Percentiles rank a stretch among this genome's conserved stretches.
These are phyloP conservation scores for Idaea dimidiata DNA, from an alignment of 2,888 invertebrate genomes.

Conservation along the genomic window DNA sequence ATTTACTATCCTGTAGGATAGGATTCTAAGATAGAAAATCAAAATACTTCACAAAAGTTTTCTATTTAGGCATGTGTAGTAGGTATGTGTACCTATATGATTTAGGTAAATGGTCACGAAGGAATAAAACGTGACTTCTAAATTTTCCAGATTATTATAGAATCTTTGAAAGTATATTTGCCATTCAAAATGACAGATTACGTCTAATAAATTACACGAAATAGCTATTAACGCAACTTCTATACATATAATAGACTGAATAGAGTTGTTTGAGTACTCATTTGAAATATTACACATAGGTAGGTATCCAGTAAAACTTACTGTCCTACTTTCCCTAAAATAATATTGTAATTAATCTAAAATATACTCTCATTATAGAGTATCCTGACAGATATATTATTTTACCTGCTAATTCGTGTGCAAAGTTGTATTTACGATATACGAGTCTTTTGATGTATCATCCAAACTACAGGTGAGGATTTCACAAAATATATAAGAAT, in stretches of 20 bases:
- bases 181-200: constrained; percentile 16
- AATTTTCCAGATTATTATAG: not conserved
- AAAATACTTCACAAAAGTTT: too few relatives aligned
- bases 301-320: constrained; percentile 14
- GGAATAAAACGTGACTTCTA: not conserved
- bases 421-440: constrained; percentile 39
- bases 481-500: not conserved
- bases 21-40: too few relatives aligned
- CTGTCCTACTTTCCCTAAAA: constrained; percentile 39
- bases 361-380: constrained; percentile 50
- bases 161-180: constrained; percentile 5
- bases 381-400: constrained; percentile 58
- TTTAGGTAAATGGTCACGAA: too few relatives aligned
- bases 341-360: constrained; percentile 46
- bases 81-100: too few relatives aligned
- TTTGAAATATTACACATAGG: constrained; percentile 13
- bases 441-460: constrained; percentile 44
- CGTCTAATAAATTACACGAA: constrained; percentile 10
- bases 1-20: too few relatives aligned
- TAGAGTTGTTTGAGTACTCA: not conserved
- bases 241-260: not conserved
- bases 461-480: constrained; percentile 20
- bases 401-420: constrained; percentile 35
- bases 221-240: not conserved
- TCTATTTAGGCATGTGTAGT: too few relatives aligned